Evolutionary conservation across 2,797 vertebrate species (phyloP).

Genomic region (Monodelphis domestica): DNA sequence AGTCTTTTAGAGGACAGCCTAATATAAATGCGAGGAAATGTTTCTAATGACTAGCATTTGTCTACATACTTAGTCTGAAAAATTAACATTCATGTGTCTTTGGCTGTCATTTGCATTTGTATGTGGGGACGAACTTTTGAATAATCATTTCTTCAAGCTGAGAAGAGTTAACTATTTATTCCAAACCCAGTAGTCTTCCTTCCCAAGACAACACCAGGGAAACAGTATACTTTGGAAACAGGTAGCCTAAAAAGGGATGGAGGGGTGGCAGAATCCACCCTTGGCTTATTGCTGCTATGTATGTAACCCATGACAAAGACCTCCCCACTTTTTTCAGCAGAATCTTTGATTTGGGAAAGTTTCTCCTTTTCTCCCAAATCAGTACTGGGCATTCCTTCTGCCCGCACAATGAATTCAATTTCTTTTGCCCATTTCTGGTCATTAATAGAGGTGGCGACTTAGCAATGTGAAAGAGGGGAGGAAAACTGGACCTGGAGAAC

Average conservation of each 20-base stretch:
- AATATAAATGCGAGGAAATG: constrained; percentile 92
- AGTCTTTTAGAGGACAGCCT: constrained; percentile 92
- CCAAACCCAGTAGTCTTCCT: constrained; percentile 79
- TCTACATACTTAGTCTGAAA: constrained; percentile 89
- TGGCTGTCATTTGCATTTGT: constrained; percentile 90
- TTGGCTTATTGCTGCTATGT: background rate
- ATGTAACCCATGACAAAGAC: background rate
- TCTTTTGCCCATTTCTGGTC: background rate
- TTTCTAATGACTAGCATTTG: constrained; percentile 92
- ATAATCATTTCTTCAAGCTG: constrained; percentile 87
- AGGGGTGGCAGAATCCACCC: background rate
- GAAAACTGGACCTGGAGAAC: background rate
- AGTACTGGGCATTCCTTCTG: background rate
- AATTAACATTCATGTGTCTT: constrained; percentile 89
- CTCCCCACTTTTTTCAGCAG: background rate
- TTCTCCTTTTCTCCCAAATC: background rate
- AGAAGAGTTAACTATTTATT: constrained; percentile 90
- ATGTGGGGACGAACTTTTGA: constrained; percentile 89
- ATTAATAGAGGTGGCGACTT: background rate
- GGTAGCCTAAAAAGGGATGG: background rate
- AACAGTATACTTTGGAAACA: constrained; percentile 32
- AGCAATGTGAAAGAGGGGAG: background rate
- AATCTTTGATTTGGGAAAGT: background rate
- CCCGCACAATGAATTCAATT: background rate
- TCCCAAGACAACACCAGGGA: constrained; percentile 5